phyloP scores from a whole-genome alignment of 2,797 vertebrate genomes.

The Malacoctenus gilli region DNA sequence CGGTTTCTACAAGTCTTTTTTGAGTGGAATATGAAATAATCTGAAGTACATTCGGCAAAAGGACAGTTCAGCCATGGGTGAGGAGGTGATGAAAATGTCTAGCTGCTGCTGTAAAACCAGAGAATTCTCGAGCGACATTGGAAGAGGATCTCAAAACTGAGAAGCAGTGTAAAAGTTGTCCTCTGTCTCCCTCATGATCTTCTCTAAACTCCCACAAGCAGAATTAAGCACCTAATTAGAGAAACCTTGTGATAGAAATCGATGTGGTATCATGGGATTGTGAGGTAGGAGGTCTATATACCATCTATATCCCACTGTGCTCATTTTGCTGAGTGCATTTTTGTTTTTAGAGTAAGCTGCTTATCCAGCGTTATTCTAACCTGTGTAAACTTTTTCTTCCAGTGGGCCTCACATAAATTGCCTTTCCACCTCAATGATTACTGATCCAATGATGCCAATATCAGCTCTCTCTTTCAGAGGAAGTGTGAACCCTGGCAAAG shows the following conservation, averaged over 20 bases:
- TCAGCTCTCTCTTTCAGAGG: constrained; percentile 13
- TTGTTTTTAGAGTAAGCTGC: too few species aligned
- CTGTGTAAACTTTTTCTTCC: background rate
- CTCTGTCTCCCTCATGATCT: constrained; percentile 15
- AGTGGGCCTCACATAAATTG: constrained; percentile 27
- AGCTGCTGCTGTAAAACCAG: too few species aligned
- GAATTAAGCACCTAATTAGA: constrained; percentile 38
- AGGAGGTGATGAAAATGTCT: constrained; percentile 24
- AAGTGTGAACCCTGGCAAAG: background rate
- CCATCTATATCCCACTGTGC: background rate
- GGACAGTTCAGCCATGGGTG: constrained; percentile 20
- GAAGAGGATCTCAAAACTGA: constrained; percentile 19
- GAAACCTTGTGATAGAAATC: constrained; percentile 32
- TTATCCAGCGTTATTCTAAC: constrained; percentile 12
- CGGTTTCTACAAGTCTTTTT: background rate
- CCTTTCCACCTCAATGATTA: constrained; percentile 14
- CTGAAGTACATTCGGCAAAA: background rate
- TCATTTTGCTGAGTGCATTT: too few species aligned
- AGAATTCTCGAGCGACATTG: constrained; percentile 57
- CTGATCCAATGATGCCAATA: constrained; percentile 21
- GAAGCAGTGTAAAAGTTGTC: constrained; percentile 34
- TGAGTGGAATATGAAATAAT: constrained; percentile 2
- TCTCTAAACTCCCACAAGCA: constrained; percentile 6
- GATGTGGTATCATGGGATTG: constrained; percentile 6
- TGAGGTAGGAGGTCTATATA: background rate